Conservation (phyloP, 1,140 invertebrate species). For the Rhagoletis pomonella region DNA sequence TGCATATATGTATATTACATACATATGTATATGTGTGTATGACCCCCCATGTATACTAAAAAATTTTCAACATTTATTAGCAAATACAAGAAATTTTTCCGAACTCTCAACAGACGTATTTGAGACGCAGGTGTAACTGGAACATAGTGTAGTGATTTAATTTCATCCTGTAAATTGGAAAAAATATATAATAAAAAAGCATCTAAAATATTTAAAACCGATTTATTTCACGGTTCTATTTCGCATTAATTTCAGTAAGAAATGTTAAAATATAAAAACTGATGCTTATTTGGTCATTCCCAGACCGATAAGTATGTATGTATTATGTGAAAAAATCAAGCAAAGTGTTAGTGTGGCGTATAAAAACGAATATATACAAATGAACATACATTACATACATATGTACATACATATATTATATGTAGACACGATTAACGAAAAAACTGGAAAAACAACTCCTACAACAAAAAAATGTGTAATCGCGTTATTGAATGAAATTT, state of each 20-base stretch:
- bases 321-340: too few species aligned
- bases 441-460: too few species aligned
- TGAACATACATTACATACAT: too few species aligned
- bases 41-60: slow-evolving; percentile 41
- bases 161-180: neutral
- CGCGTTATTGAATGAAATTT: too few species aligned
- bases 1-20: too few species aligned
- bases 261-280: neutral
- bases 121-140: slow-evolving; percentile 53
- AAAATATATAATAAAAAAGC: neutral
- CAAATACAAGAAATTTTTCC: slow-evolving; percentile 23
- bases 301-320: too few species aligned
- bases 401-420: too few species aligned
- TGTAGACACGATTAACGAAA: too few species aligned
- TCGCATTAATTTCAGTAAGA: neutral
- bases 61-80: slow-evolving; percentile 42
- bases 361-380: too few species aligned
- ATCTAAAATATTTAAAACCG: neutral
- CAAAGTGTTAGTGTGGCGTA: too few species aligned
- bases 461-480: too few species aligned
- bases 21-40: neutral
- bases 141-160: slow-evolving; percentile 22
- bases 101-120: slow-evolving; percentile 54
- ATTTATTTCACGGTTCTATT: neutral
- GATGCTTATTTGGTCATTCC: too few species aligned